A percentile compares a stretch with the other conserved stretches of the same genome.
These are phyloP conservation scores for Gastrophysa polygoni DNA, from an alignment of 2,888 invertebrate species.

Conservation along the genomic window DNA sequence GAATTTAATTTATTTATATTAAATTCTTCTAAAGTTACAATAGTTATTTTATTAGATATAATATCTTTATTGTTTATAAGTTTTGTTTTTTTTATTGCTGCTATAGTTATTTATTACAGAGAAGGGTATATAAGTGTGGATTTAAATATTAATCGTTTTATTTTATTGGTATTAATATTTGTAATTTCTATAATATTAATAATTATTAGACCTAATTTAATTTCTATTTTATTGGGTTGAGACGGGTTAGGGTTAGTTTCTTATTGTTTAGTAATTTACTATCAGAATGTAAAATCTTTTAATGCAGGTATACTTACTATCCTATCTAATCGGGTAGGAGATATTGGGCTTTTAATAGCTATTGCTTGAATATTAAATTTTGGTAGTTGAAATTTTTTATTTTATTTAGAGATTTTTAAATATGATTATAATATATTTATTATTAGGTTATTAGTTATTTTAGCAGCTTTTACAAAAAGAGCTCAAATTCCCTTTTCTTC, in stretches of 20 bases:
- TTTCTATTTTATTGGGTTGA: constrained; percentile 71
- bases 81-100: constrained; percentile 71
- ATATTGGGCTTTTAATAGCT: constrained; percentile 68
- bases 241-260: constrained; percentile 72
- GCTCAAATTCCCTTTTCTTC: constrained; percentile 83
- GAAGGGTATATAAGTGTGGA: constrained; percentile 67
- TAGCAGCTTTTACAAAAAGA: constrained; percentile 74
- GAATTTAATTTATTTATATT: constrained; percentile 8
- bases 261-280: constrained; percentile 76
- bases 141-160: constrained; percentile 67
- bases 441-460: constrained; percentile 23
- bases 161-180: constrained; percentile 69
- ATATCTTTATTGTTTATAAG: constrained; percentile 69
- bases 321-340: constrained; percentile 75
- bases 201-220: constrained; percentile 26
- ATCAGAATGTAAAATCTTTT: constrained; percentile 71
- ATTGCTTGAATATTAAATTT: constrained; percentile 31
- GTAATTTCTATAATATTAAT: constrained; percentile 65
- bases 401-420: constrained; percentile 23
- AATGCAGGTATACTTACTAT: constrained; percentile 75
- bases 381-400: constrained; percentile 27
- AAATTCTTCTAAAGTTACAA: constrained; percentile 57
- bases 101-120: constrained; percentile 69
- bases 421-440: constrained; percentile 12
- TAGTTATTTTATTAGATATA: constrained; percentile 69